Conservation (phyloP, 2,113 vertebrate genomes). For the Oncorhynchus clarkii region DNA sequence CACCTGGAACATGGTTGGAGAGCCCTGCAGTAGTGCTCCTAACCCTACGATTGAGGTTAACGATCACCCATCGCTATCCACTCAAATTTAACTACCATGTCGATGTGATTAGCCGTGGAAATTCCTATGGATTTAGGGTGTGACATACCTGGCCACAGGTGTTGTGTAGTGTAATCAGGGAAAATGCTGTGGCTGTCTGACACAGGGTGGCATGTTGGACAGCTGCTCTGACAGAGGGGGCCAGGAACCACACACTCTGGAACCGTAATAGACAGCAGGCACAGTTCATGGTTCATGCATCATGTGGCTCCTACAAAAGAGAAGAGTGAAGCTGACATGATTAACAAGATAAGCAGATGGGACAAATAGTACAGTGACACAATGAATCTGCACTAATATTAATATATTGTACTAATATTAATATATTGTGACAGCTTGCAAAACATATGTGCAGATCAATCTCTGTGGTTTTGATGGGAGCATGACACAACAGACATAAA, state of each 20-base stretch:
- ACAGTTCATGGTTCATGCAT: conserved; percentile 52
- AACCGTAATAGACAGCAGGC: conserved; percentile 49
- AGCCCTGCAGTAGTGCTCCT: too few relatives aligned
- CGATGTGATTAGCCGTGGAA: not conserved
- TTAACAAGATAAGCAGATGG: not conserved
- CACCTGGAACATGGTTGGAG: too few relatives aligned
- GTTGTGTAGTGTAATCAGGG: not conserved
- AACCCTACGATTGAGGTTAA: too few relatives aligned
- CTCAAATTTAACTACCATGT: not conserved
- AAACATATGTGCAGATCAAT: too few relatives aligned
- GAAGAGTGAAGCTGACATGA: not conserved
- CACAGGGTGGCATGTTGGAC: not conserved
- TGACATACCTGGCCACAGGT: conserved; percentile 50
- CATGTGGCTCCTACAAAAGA: not conserved
- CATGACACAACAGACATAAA: not conserved
- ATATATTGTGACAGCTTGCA: too few relatives aligned
- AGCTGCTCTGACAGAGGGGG: conserved; percentile 5
- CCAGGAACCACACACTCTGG: conserved; percentile 22
- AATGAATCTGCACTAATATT: too few relatives aligned
- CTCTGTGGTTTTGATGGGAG: too few relatives aligned
- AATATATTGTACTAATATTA: too few relatives aligned
- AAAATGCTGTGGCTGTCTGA: not conserved
- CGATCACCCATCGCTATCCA: too few relatives aligned
- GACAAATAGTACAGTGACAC: too few relatives aligned
- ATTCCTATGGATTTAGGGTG: too few relatives aligned